These are phyloP conservation scores for Cochlearius cochlearius DNA, from an alignment of 2,113 vertebrate species.

Conservation along the genomic window DNA sequence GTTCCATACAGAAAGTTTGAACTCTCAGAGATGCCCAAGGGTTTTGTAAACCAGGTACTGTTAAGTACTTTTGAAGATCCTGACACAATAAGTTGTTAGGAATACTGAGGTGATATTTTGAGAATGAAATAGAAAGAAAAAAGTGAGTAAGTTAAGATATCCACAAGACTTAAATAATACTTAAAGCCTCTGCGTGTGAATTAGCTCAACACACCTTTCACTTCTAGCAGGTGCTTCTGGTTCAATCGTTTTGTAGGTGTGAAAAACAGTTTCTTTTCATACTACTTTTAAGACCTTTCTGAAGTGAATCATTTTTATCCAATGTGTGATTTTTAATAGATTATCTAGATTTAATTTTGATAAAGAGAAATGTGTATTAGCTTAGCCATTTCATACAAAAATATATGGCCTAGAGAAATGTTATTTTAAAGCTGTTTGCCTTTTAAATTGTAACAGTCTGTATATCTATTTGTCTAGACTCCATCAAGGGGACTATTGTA, in stretches of 20 bases:
- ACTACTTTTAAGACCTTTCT: background rate
- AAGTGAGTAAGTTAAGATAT: background rate
- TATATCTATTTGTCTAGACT: slow-evolving; percentile 75
- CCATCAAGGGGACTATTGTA: slow-evolving; percentile 76
- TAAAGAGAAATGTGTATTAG: slow-evolving; percentile 35
- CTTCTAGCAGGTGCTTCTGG: background rate
- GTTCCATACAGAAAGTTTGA: background rate
- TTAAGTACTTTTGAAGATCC: background rate
- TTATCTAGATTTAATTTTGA: slow-evolving; percentile 64
- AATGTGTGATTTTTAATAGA: slow-evolving; percentile 7
- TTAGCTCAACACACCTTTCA: background rate
- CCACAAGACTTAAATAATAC: background rate
- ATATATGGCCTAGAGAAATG: slow-evolving; percentile 59
- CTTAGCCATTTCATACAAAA: slow-evolving; percentile 56
- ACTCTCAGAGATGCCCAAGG: background rate
- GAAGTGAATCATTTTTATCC: background rate
- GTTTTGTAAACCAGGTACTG: background rate
- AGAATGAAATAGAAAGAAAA: background rate
- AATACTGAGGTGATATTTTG: background rate
- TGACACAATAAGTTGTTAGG: background rate
- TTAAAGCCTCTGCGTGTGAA: background rate
- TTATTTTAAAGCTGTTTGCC: slow-evolving; percentile 73
- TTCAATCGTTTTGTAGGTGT: background rate
- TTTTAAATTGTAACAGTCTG: slow-evolving; percentile 73
- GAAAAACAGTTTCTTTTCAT: background rate